Base-by-base conservation (phyloP, 2,797 vertebrate species). In the Linurgus olivaceus region DNA sequence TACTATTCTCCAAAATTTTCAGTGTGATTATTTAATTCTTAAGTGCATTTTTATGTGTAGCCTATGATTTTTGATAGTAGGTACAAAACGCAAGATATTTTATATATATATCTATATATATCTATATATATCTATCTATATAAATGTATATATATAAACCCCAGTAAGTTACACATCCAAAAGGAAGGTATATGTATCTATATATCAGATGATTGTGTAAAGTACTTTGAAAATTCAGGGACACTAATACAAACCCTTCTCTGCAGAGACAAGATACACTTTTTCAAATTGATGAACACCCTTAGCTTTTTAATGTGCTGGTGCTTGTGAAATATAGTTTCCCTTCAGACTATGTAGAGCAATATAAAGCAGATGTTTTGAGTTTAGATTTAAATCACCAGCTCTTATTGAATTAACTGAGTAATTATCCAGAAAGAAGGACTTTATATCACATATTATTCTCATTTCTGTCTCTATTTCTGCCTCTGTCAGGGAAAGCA, bases 381-480 rank as follows among this genome's bases (percentile, higher is more conserved):
- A 92, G 77, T 95, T 97, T 96, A 96, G 94, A 93, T 96, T 92
- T 89, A 81, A 89, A 96, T 96, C 88, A 78, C 35, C 29, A 91
- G 18, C 13, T 88, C 37, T 73, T 93, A 96, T 83, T 91, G 48
- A 92, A 95, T 96, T 95, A 91, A 29, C 6, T 48, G 26, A 92
- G 72, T 38, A 94, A 94, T 88, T 94, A 86, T 21, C 65, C 50
- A 88, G 61, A 94, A 93, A 72, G 20, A 78, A 13, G 31, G 61
- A 76, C 84, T 92, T 92, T 45, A 21, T 71, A 85, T 77, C 63
- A 77, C 57, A 73, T 55, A 76, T 29, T 78, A 65, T 86, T 76
- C 55, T 95, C 40, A 55, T 93, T 85, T 92, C 63, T 91, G 26
- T 55, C 79, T 94, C 61, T 71, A 48, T 92, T 85, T 92, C 67